Evolutionary conservation across 1,140 invertebrate species (phyloP), one percentile per base, ranked within the genome.

Genomic region (Latrodectus geometricus): DNA sequence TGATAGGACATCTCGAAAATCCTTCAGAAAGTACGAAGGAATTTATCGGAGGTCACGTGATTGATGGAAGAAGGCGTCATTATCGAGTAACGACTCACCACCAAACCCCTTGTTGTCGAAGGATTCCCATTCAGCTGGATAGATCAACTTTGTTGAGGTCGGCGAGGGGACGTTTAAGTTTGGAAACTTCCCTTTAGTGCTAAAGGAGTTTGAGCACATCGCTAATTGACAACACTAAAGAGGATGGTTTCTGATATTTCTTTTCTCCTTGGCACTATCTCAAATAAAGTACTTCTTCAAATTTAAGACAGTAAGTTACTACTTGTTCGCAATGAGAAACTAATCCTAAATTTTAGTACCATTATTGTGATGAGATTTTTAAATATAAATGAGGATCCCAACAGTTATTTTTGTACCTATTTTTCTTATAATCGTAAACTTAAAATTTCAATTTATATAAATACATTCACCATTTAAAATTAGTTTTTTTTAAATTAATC

Each of bases 41-140:
- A 73, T 73, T 72, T 69, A 82, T 82, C 70, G 9, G 17, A 15
- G 68, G 69, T 82, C 68, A 82, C 23, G 68, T 82, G 80, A 82
- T 82, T 82, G 73, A 82, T 82, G 69, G 80, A 61, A 61, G 21
- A 54, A 73, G 69, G 70, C 70, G 73, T 82, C 80, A 73, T 82
- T 82, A 82, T 82, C 80, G 80, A 82, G 23, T 74, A 82, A 73
- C 69, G 80, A 73, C 69, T 49, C 23, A 12, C 54, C 80, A 9
- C 70, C 2, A 11, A 73, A 23, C 80, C 65, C 68, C 49, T 21
- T 35, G 35, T 35, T 35, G 35, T 35, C 35, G 35, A 35, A 35
- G 35, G 35, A 35, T 35, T 5, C 17, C 61, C 76, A 79, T 79
- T 79, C 61, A 79, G 68, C 20, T 61, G 35, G 35, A 35, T 35